phyloP scores from a whole-genome alignment of 1,140 invertebrate genomes.

The Akabosia matsudoensis region DNA sequence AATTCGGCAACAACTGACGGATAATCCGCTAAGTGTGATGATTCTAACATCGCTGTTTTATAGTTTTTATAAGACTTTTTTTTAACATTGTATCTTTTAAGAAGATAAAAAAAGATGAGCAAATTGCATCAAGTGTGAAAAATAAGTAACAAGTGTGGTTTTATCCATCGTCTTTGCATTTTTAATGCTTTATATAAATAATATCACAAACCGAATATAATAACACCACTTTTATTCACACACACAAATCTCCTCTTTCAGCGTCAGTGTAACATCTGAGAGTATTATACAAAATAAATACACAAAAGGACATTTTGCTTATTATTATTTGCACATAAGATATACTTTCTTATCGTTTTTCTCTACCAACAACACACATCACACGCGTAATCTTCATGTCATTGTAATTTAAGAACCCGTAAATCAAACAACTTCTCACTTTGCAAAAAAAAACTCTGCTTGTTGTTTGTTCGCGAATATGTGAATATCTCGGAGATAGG shows the following conservation, averaged over 20 bases:
- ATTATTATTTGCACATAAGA: not conserved
- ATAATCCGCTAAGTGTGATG: conserved; percentile 8
- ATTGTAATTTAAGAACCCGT: conserved; percentile 25
- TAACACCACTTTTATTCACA: not conserved
- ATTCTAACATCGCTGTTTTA: not conserved
- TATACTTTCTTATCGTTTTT: conserved; percentile 4
- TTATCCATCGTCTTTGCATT: conserved; percentile 8
- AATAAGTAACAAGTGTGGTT: not conserved
- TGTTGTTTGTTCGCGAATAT: not conserved
- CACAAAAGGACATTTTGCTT: not conserved
- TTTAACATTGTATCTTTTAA: too few relatives aligned
- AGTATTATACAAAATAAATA: too few relatives aligned
- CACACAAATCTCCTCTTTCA: not conserved
- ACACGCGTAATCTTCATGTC: conserved; percentile 22
- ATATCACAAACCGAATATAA: not conserved
- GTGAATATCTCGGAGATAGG: not conserved
- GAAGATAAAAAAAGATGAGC: too few relatives aligned
- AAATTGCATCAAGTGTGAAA: too few relatives aligned
- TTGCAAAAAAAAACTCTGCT: not conserved
- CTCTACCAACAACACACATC: not conserved
- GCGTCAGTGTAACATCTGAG: not conserved
- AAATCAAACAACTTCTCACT: conserved; percentile 25
- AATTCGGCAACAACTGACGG: conserved; percentile 16
- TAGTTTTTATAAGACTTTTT: not conserved
- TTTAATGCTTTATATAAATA: not conserved